These are phyloP conservation scores for Porites australiensis DNA, from an alignment of 64 coral and sea anemone genomes.

Conservation along the genomic window DNA sequence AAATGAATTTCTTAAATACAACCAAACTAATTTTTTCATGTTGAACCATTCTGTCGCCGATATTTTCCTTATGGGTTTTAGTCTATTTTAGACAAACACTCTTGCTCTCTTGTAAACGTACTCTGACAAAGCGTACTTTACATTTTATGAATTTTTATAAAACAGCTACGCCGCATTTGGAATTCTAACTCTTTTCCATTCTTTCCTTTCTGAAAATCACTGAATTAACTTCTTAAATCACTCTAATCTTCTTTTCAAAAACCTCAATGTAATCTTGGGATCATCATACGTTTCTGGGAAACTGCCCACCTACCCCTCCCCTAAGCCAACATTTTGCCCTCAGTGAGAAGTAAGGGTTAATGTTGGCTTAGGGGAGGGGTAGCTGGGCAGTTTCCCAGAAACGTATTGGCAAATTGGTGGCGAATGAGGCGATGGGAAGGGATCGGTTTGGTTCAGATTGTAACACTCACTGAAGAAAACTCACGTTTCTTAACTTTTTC, in stretches of 20 bases:
- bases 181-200: neutral
- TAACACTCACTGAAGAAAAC: no score
- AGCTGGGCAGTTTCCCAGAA: no score
- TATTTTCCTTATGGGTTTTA: no score
- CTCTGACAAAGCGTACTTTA: neutral
- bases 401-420: neutral
- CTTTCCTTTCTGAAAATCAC: neutral
- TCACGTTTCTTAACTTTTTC: no score
- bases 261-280: neutral
- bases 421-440: slow-evolving; percentile 14
- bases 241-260: neutral
- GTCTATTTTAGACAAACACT: neutral
- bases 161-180: neutral
- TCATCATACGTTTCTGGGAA: neutral
- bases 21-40: no score
- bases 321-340: no score
- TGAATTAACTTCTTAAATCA: neutral
- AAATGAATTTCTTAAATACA: no score
- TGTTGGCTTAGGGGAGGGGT: no score
- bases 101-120: slow-evolving; percentile 58
- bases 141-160: neutral
- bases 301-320: no score
- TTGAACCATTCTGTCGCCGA: no score
- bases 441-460: neutral
- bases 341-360: no score